These are phyloP conservation scores for Parnassius orleans DNA, from an alignment of 2,888 invertebrate genomes.

Conservation along the genomic window DNA sequence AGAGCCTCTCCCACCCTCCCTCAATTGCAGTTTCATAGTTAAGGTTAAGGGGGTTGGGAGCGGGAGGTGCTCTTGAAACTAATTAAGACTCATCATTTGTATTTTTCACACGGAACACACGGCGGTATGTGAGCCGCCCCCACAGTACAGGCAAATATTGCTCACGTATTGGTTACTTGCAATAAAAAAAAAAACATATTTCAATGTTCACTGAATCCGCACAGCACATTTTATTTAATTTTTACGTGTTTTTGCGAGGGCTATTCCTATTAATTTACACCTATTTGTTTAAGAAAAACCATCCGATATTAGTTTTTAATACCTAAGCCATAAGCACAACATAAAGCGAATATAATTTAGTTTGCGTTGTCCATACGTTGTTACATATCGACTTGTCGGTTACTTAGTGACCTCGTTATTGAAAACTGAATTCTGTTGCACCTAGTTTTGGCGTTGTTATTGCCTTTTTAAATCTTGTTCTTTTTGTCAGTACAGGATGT, in stretches of 20 bases:
- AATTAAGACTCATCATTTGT: too few relatives aligned
- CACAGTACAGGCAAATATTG: too few relatives aligned
- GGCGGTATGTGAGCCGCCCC: too few relatives aligned
- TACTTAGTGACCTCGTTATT: neutral
- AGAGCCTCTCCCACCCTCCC: too few relatives aligned
- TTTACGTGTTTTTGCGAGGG: neutral
- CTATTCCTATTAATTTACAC: neutral
- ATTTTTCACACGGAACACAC: too few relatives aligned
- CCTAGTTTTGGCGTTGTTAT: neutral
- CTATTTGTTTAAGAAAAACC: neutral
- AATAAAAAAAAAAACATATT: too few relatives aligned
- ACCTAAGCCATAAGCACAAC: neutral
- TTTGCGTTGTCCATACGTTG: neutral
- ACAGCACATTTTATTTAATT: neutral
- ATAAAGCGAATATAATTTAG: neutral
- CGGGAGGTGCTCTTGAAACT: too few relatives aligned
- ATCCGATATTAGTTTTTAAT: neutral
- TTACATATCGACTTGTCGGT: neutral
- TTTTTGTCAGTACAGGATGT: slow-evolving; percentile 11
- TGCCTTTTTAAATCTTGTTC: neutral
- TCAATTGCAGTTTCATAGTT: too few relatives aligned
- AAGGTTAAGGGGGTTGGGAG: too few relatives aligned
- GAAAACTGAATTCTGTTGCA: slow-evolving; percentile 8
- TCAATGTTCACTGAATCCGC: neutral
- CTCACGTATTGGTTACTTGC: neutral